A percentile compares a stretch with the other conserved stretches of the same genome.
Evolutionary conservation across 2,797 vertebrate species (phyloP).

Genomic region (Sebastolobus altivelis): DNA sequence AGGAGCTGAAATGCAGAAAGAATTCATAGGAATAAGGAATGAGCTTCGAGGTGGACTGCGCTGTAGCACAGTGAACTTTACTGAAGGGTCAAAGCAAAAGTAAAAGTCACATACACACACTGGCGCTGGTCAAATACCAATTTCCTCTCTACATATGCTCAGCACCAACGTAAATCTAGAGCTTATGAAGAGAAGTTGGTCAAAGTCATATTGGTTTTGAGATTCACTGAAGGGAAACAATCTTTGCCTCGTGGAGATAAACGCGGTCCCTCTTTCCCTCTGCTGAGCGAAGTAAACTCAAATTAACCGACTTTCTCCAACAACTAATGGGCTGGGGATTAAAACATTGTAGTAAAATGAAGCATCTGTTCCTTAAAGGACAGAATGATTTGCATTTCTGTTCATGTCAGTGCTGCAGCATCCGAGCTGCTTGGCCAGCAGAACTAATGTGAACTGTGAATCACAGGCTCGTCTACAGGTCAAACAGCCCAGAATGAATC

Average conservation of each 20-base stretch:
- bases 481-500: constrained; percentile 62
- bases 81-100: constrained; percentile 42
- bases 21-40: constrained; percentile 46
- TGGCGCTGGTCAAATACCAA: constrained; percentile 62
- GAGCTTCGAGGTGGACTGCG: constrained; percentile 46
- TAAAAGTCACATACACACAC: constrained; percentile 46
- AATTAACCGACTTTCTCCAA: constrained; percentile 69
- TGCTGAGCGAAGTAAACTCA: constrained; percentile 58
- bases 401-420: constrained; percentile 36
- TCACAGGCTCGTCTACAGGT: constrained; percentile 69
- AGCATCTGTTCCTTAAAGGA: constrained; percentile 60
- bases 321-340: constrained; percentile 52
- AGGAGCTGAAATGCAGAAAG: constrained; percentile 36
- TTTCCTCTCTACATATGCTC: constrained; percentile 70
- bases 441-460: constrained; percentile 70
- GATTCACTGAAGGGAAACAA: constrained; percentile 63
- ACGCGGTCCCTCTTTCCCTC: constrained; percentile 36
- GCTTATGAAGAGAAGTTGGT: constrained; percentile 62
- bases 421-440: constrained; percentile 51
- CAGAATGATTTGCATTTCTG: constrained; percentile 35
- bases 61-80: constrained; percentile 58
- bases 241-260: constrained; percentile 53
- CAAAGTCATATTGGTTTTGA: constrained; percentile 69
- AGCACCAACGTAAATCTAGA: constrained; percentile 63
- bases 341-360: constrained; percentile 60